phyloP scores from a whole-genome alignment of 2,888 invertebrate genomes.

The Elysia crispata region DNA sequence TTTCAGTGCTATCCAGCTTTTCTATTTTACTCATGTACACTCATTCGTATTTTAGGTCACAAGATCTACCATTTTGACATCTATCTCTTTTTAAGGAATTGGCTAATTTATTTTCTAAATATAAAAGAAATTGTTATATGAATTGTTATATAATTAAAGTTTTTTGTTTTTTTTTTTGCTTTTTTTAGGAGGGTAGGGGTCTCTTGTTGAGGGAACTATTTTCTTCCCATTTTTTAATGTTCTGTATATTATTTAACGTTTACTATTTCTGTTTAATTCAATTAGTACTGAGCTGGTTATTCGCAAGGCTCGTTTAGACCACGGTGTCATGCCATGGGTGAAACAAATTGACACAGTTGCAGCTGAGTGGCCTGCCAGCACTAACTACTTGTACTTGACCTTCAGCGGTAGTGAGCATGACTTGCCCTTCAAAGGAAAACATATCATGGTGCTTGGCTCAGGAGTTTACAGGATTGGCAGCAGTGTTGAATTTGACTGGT shows the following conservation, averaged over 20 bases:
- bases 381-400: conserved; percentile 98
- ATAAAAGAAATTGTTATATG: too few species aligned
- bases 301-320: conserved; percentile 64
- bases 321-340: conserved; percentile 79
- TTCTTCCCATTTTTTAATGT: neutral
- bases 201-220: neutral
- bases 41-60: too few species aligned
- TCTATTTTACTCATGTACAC: too few species aligned
- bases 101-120: too few species aligned
- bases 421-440: conserved; percentile 66
- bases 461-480: conserved; percentile 81
- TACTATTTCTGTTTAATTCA: conserved; percentile 5
- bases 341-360: conserved; percentile 99
- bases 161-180: too few species aligned
- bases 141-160: too few species aligned
- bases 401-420: conserved; percentile 86
- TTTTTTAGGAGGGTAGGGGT: neutral
- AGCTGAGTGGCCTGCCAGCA: conserved; percentile 99
- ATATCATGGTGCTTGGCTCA: conserved; percentile 87
- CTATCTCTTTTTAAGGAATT: too few species aligned
- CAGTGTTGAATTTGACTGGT: conserved; percentile 99
- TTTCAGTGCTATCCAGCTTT: too few species aligned
- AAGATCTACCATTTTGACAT: too few species aligned
- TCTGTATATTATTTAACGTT: neutral
- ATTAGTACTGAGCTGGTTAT: conserved; percentile 87